Conservation (phyloP, 2,113 vertebrate species). For the Esox niger region DNA sequence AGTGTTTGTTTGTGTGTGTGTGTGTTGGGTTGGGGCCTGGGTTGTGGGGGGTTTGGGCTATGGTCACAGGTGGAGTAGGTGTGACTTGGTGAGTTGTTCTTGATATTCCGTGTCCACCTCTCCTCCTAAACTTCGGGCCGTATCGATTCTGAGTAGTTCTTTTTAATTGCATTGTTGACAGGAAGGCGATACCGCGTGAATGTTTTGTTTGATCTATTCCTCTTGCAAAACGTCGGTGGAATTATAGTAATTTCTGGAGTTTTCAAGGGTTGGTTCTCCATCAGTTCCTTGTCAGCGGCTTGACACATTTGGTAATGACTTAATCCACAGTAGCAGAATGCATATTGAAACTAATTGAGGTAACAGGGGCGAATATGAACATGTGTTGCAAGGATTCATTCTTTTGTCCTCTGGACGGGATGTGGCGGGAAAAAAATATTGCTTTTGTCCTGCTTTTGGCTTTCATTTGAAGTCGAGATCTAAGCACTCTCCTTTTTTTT, state of each 20-base stretch:
- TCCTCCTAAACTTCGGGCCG: background rate
- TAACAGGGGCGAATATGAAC: background rate
- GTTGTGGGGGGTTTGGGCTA: no score
- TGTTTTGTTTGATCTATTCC: slow-evolving; percentile 20
- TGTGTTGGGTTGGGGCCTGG: no score
- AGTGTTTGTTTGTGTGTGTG: no score
- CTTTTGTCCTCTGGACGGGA: background rate
- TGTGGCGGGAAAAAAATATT: background rate
- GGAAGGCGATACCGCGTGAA: slow-evolving; percentile 29
- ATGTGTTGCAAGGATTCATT: background rate
- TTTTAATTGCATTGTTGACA: slow-evolving; percentile 42
- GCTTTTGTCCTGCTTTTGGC: background rate
- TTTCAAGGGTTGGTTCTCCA: background rate
- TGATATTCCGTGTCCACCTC: background rate
- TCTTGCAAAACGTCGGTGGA: background rate
- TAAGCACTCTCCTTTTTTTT: background rate
- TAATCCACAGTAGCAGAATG: background rate
- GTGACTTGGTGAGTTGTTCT: background rate
- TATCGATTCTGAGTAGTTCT: slow-evolving; percentile 39
- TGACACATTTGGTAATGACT: background rate
- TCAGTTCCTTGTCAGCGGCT: background rate
- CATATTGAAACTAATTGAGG: background rate
- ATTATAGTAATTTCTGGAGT: background rate
- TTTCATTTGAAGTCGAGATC: background rate
- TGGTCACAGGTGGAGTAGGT: no score